Percentiles rank a stretch among this genome's conserved stretches.
Conservation (phyloP, 2,113 vertebrate genomes). For the Apeltes quadracus region DNA sequence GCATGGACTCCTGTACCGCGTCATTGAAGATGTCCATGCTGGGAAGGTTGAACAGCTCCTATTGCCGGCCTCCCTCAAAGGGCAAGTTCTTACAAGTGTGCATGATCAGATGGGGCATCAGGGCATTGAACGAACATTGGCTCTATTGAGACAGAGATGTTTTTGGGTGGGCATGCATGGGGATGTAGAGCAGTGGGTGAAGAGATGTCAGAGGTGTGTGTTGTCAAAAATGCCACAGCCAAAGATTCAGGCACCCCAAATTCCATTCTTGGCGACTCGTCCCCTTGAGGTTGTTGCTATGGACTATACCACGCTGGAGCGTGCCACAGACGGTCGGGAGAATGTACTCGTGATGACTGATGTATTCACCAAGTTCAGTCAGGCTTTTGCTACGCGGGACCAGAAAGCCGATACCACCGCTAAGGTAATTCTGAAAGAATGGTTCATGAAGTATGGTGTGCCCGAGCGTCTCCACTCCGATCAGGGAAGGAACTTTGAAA, state of each 20-base stretch:
- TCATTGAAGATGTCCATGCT: not conserved
- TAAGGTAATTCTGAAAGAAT: too few relatives aligned
- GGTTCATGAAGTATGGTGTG: too few relatives aligned
- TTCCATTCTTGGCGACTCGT: not conserved
- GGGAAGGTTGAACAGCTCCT: not conserved
- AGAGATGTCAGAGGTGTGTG: constrained; percentile 18
- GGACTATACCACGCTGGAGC: not conserved
- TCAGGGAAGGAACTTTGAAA: too few relatives aligned
- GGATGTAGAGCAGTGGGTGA: constrained; percentile 12
- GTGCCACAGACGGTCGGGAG: not conserved
- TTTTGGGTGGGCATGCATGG: constrained; percentile 3
- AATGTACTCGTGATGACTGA: not conserved
- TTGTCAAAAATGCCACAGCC: constrained; percentile 24
- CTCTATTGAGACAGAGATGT: not conserved
- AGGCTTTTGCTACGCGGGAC: too few relatives aligned
- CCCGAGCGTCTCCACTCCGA: too few relatives aligned
- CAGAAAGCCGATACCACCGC: too few relatives aligned
- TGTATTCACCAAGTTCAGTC: too few relatives aligned
- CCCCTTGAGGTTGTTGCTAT: not conserved
- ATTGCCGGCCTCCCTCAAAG: not conserved
- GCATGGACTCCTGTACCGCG: not conserved
- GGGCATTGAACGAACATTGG: not conserved
- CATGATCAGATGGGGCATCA: constrained; percentile 26
- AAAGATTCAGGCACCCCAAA: not conserved
- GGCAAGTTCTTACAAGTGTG: not conserved